Evolutionary conservation across 30 jellyfish, hydroid and myxozoan genomes (phyloP), one percentile per base, ranked within the genome.

Genomic region (Aurelia sp.): DNA sequence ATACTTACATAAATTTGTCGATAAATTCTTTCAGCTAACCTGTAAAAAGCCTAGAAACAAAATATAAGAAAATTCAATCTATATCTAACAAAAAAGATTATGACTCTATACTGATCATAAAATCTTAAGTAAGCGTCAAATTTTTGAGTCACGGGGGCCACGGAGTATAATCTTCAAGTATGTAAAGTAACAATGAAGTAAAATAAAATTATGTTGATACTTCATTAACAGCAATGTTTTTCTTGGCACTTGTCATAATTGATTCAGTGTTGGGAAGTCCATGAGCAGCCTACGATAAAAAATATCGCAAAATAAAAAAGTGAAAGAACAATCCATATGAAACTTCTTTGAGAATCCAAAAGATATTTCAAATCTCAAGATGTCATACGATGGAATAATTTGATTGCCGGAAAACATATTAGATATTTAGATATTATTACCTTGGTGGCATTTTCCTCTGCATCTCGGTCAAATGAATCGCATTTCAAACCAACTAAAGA

Each of bases 201-300:
- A 37, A 37, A 7, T 37, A 7, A 37, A 37, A 21, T 17, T 7
- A 6, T 66, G 8, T 4, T 21, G 17, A 13, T 75, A 75, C 86
- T 76, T 75, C 75, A 13, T 75, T 50, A 3, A 58, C 61, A 18
- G 20, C 50, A 23, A 11, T 15, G 74, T 22, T 13, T 9, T 75
- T 4, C 40, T 75, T 75, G 20, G 86, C 74, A 75, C 86, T 75
- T 61, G 86, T 75, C 62, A 75, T 7, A 33, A 58, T 22, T 11
- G 41, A 13, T 12, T 75, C 86, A n/a, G 86, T 30, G 18, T 75
- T 75, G 11, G 59, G 41, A 12, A 21, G 66, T 4, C 4, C 6
- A 23, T 22, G 50, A 75, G 61, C 30, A 21, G 13, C 37, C 86
- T 75, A 72, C 30, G 83, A 72, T 13, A 48, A 50, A 65, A 17